phyloP scores from a whole-genome alignment of 2,797 vertebrate genomes.

The Chromis chromis region DNA sequence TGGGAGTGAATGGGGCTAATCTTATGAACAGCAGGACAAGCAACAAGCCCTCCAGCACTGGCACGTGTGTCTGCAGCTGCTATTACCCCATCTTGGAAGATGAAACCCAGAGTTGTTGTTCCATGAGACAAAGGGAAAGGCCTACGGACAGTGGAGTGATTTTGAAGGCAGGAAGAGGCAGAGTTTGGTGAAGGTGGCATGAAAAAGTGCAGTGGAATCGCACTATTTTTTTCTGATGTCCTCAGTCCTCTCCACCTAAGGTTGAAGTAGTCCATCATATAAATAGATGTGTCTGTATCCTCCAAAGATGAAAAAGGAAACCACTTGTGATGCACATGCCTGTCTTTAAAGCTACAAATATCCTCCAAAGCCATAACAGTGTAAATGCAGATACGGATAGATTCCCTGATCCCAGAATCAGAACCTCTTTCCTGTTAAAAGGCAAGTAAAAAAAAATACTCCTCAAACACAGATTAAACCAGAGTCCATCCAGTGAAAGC shows the following conservation, averaged over 20 bases:
- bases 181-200: constrained; percentile 43
- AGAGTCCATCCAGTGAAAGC: constrained; percentile 11
- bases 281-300: constrained; percentile 17
- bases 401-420: constrained; percentile 20
- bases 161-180: neutral
- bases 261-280: constrained; percentile 31
- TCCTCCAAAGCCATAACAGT: constrained; percentile 83
- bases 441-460: neutral
- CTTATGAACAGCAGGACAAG: constrained; percentile 84
- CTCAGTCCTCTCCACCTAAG: constrained; percentile 17
- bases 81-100: constrained; percentile 87
- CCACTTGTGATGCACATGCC: constrained; percentile 38
- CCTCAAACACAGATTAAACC: constrained; percentile 25
- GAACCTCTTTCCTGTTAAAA: constrained; percentile 3
- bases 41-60: constrained; percentile 85
- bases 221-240: constrained; percentile 25
- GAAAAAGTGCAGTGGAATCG: constrained; percentile 59
- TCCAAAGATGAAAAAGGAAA: constrained; percentile 39
- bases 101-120: constrained; percentile 89
- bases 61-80: constrained; percentile 90
- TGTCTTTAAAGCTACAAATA: constrained; percentile 72
- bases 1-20: constrained; percentile 87
- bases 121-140: constrained; percentile 84
- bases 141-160: constrained; percentile 24
- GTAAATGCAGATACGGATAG: constrained; percentile 1